Conservation (phyloP, 1,140 invertebrate species). For the Eufriesea mexicana region DNA sequence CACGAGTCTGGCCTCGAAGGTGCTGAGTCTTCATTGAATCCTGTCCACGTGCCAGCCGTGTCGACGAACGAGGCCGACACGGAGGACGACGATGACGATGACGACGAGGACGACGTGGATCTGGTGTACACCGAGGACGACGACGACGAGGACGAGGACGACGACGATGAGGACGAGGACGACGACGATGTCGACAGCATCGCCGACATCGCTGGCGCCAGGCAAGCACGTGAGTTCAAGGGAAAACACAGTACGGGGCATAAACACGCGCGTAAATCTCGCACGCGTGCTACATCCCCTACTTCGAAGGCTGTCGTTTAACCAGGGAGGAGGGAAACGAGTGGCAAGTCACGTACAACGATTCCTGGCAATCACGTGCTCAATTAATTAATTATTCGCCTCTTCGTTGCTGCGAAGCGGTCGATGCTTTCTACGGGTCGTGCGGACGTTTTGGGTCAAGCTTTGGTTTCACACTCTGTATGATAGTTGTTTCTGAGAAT, state of each 20-base stretch:
- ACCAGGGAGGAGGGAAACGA: conserved; percentile 22
- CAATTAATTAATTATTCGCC: background rate
- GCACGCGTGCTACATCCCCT: conserved; percentile 24
- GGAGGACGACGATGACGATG: conserved; percentile 81
- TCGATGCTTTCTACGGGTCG: background rate
- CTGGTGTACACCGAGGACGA: conserved; percentile 80
- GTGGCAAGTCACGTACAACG: conserved; percentile 35
- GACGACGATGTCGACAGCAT: conserved; percentile 87
- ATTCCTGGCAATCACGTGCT: conserved; percentile 7
- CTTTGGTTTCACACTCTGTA: background rate
- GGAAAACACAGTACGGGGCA: conserved; percentile 80
- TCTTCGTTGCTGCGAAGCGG: background rate
- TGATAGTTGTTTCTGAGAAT: background rate
- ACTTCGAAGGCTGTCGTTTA: conserved; percentile 24
- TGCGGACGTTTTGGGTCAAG: background rate
- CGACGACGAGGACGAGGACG: conserved; percentile 86
- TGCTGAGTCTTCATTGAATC: conserved; percentile 67
- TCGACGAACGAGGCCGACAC: conserved; percentile 54
- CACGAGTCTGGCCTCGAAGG: conserved; percentile 74
- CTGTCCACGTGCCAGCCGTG: conserved; percentile 64
- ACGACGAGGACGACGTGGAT: conserved; percentile 84
- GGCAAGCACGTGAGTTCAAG: conserved; percentile 92
- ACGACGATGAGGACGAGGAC: conserved; percentile 89
- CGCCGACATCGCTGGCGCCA: conserved; percentile 86
- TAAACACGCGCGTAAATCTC: conserved; percentile 66